phyloP scores from a whole-genome alignment of 2,888 invertebrate genomes.

The Habrosyne pyritoides region DNA sequence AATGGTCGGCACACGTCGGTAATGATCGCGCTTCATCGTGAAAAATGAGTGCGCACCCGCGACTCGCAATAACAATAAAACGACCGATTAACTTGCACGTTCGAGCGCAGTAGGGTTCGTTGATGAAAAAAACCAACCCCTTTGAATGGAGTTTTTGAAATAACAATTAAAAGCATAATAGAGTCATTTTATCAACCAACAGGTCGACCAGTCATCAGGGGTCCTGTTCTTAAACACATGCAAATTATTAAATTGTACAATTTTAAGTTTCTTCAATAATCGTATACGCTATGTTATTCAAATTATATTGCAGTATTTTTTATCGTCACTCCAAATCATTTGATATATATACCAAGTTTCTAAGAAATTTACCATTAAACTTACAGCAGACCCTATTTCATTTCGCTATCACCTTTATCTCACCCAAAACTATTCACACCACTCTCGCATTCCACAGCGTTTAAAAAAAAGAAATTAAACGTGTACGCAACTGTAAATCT shows the following conservation, averaged over 20 bases:
- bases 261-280: too few species aligned
- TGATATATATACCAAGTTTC: background rate
- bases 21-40: constrained; percentile 38
- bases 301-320: too few species aligned
- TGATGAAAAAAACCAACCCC: constrained; percentile 18
- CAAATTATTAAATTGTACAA: too few species aligned
- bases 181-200: constrained; percentile 8
- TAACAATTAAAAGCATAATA: constrained; percentile 4
- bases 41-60: constrained; percentile 43
- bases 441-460: background rate
- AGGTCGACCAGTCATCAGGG: background rate
- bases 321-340: too few species aligned
- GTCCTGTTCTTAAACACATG: background rate
- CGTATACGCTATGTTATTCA: too few species aligned
- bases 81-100: constrained; percentile 66
- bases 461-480: constrained; percentile 16
- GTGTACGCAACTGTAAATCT: constrained; percentile 19
- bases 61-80: constrained; percentile 68
- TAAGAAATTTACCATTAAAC: too few species aligned
- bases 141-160: constrained; percentile 5
- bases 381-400: too few species aligned
- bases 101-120: constrained; percentile 33
- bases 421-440: background rate
- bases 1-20: constrained; percentile 69
- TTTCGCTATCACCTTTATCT: background rate